phyloP scores from a whole-genome alignment of 2,113 vertebrate genomes.

The Xenopus tropicalis region DNA sequence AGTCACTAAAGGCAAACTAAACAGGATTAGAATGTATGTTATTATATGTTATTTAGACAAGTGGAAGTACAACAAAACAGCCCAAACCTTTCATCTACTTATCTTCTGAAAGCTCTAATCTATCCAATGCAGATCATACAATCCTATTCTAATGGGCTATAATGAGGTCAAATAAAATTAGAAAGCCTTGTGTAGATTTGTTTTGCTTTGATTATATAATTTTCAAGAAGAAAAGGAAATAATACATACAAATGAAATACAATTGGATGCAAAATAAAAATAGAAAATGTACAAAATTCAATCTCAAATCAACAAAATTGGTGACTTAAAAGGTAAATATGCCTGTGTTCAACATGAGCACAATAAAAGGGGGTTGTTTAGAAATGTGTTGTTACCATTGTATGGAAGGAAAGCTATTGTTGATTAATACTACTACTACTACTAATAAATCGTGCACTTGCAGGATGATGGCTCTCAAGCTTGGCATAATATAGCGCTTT shows the following conservation, averaged over 20 bases:
- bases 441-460: no score
- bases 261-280: slow-evolving; percentile 43
- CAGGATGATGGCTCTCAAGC: no score
- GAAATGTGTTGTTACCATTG: no score
- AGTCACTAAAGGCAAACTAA: slow-evolving; percentile 67
- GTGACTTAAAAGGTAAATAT: no score
- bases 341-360: no score
- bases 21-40: slow-evolving; percentile 68
- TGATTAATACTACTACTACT: no score
- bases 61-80: slow-evolving; percentile 70
- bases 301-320: no score
- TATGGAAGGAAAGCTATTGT: no score
- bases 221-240: slow-evolving; percentile 46
- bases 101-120: slow-evolving; percentile 79
- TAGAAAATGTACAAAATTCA: neutral
- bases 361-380: no score
- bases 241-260: slow-evolving; percentile 30
- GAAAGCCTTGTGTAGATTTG: slow-evolving; percentile 39
- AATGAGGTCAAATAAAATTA: slow-evolving; percentile 69
- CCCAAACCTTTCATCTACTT: slow-evolving; percentile 71
- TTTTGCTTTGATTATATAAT: slow-evolving; percentile 61
- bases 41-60: slow-evolving; percentile 87
- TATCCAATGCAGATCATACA: slow-evolving; percentile 71
- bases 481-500: no score
- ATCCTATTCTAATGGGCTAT: slow-evolving; percentile 67